Percentiles rank a stretch among this genome's conserved stretches.
Evolutionary conservation across 2,797 vertebrate species (phyloP).

Genomic region (Kryptopterus vitreolus): DNA sequence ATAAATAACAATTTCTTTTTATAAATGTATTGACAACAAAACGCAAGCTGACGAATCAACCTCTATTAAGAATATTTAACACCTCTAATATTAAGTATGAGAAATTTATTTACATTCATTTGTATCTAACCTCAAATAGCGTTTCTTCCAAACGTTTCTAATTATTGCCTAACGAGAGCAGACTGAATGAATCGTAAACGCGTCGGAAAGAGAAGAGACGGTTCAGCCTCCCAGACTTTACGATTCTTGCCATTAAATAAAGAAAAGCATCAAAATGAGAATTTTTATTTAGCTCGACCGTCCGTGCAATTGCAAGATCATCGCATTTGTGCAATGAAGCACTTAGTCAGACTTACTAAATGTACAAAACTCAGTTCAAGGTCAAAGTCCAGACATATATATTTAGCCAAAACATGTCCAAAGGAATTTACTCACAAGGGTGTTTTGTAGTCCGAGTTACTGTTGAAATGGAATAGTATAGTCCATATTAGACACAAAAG

Average conservation of each 20-base stretch:
- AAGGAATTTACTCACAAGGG: slow-evolving; percentile 38
- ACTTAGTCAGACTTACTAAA: neutral
- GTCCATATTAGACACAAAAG: neutral
- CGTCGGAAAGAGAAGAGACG: slow-evolving; percentile 52
- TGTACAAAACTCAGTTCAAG: slow-evolving; percentile 56
- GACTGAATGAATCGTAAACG: slow-evolving; percentile 51
- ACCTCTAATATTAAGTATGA: neutral
- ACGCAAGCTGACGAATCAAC: neutral
- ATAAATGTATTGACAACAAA: neutral
- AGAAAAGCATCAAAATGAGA: slow-evolving; percentile 38
- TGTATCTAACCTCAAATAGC: slow-evolving; percentile 30
- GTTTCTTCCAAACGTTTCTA: slow-evolving; percentile 13
- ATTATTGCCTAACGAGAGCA: slow-evolving; percentile 6
- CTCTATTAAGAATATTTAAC: neutral
- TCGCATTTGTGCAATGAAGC: neutral
- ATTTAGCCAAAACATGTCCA: slow-evolving; percentile 58
- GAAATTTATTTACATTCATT: neutral
- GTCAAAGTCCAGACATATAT: slow-evolving; percentile 54
- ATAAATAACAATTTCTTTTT: neutral
- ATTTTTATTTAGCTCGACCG: slow-evolving; percentile 27
- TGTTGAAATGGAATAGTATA: neutral
- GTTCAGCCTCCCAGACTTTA: slow-evolving; percentile 49
- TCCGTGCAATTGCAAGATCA: neutral
- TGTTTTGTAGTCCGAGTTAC: neutral
- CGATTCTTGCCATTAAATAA: slow-evolving; percentile 50